Evolutionary conservation across 2,113 vertebrate genomes (phyloP).

Genomic region (Zapornia atra): DNA sequence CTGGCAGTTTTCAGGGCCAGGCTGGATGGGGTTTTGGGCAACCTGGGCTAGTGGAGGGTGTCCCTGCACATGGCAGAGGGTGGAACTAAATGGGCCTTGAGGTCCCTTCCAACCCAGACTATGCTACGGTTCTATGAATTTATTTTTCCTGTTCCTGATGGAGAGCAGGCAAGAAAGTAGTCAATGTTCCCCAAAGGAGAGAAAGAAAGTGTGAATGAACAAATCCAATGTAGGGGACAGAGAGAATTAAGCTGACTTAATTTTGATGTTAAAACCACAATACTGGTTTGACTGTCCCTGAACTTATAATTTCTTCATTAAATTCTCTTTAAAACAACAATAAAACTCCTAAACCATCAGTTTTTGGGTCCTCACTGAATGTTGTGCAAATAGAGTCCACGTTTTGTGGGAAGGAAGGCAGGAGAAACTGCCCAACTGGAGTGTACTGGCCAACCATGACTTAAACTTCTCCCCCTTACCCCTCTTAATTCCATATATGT

Average conservation of each 20-base stretch:
- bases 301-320: not conserved
- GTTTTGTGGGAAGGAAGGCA: not conserved
- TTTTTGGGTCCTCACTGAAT: not conserved
- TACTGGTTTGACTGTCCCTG: not conserved
- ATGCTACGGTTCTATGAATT: not conserved
- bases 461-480: not conserved
- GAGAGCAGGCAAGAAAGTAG: not conserved
- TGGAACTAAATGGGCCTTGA: no score
- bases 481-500: not conserved
- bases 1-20: no score
- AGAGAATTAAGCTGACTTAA: not conserved
- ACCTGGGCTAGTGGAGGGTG: no score
- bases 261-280: not conserved
- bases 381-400: accelerated
- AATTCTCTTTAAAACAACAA: not conserved
- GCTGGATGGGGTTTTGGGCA: no score
- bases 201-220: not conserved
- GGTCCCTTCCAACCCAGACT: no score
- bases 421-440: not conserved
- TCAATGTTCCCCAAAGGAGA: not conserved
- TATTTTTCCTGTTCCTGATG: not conserved
- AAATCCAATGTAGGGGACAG: not conserved
- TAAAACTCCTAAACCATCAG: not conserved
- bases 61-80: no score
- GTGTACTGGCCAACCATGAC: not conserved